Conservation (phyloP, 2,888 invertebrate species). For the Blera fallax region DNA sequence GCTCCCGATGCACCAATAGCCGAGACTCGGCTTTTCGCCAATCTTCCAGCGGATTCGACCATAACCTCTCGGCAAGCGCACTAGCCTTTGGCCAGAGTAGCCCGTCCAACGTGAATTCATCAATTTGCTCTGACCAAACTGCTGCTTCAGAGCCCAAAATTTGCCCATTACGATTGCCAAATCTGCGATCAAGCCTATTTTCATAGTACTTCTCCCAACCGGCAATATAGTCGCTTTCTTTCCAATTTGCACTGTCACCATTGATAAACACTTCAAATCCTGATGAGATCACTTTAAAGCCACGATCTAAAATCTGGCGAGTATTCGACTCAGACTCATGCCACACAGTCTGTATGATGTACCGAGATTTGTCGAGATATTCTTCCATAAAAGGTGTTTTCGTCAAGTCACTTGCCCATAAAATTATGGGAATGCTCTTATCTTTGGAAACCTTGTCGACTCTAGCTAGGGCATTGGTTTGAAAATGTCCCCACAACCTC, state of each 20-base stretch:
- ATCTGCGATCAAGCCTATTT: slow-evolving; percentile 86
- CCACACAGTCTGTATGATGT: slow-evolving; percentile 91
- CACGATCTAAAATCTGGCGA: slow-evolving; percentile 85
- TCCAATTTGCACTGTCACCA: slow-evolving; percentile 91
- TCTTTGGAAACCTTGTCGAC: slow-evolving; percentile 75
- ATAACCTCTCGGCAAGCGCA: slow-evolving; percentile 89
- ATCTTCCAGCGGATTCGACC: slow-evolving; percentile 87
- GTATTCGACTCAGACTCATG: slow-evolving; percentile 85
- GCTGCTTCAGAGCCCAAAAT: slow-evolving; percentile 88
- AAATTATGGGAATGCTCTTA: slow-evolving; percentile 85
- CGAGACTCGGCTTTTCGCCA: slow-evolving; percentile 87
- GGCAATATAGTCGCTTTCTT: slow-evolving; percentile 88
- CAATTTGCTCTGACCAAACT: slow-evolving; percentile 91
- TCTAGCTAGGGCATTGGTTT: slow-evolving; percentile 78
- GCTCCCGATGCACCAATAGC: slow-evolving; percentile 85
- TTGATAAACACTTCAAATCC: slow-evolving; percentile 92
- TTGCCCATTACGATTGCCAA: slow-evolving; percentile 82
- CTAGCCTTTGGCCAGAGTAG: slow-evolving; percentile 91
- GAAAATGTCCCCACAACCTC: slow-evolving; percentile 88
- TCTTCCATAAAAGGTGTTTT: slow-evolving; percentile 84
- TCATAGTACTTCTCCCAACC: slow-evolving; percentile 92
- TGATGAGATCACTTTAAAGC: slow-evolving; percentile 88
- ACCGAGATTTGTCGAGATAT: slow-evolving; percentile 86
- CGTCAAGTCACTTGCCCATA: slow-evolving; percentile 91
- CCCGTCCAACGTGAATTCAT: slow-evolving; percentile 85